A percentile compares a stretch with the other conserved stretches of the same genome.
phyloP scores from a whole-genome alignment of 2,888 invertebrate species.

The Xylocampa areola region DNA sequence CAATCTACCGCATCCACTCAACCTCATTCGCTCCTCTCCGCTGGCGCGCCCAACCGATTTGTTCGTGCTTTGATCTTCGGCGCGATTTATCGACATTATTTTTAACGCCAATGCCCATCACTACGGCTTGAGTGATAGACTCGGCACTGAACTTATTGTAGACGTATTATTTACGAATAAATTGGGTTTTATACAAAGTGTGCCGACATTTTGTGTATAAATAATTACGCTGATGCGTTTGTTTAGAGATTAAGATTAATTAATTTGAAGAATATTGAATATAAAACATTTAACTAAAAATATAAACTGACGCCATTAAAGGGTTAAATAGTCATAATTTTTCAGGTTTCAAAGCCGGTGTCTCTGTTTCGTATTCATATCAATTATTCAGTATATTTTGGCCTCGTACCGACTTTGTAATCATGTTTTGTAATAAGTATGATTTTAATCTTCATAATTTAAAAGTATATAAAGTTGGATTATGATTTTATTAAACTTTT shows the following conservation, averaged over 20 bases:
- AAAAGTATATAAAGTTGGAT: too few species aligned
- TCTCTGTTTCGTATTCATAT: too few species aligned
- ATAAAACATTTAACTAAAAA: too few species aligned
- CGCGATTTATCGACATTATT: constrained; percentile 89
- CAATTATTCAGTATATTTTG: too few species aligned
- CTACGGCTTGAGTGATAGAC: constrained; percentile 82
- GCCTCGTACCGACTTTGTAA: too few species aligned
- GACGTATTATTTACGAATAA: constrained; percentile 61
- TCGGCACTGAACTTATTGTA: constrained; percentile 68
- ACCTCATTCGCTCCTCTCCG: constrained; percentile 49
- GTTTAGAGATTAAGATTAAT: constrained; percentile 1
- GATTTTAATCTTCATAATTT: too few species aligned
- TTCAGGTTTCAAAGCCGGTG: too few species aligned
- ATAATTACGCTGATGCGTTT: constrained; percentile 21
- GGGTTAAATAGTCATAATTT: too few species aligned
- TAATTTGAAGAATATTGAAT: too few species aligned
- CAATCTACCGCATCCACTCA: constrained; percentile 68
- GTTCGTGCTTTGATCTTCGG: constrained; percentile 88
- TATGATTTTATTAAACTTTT: too few species aligned
- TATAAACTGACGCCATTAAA: too few species aligned
- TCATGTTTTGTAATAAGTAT: too few species aligned
- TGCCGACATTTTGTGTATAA: constrained; percentile 25
- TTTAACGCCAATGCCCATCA: constrained; percentile 87
- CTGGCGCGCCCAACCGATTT: constrained; percentile 81
- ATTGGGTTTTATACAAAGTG: constrained; percentile 47